Conservation (phyloP, 2,113 vertebrate genomes). For the Engraulis encrasicolus region DNA sequence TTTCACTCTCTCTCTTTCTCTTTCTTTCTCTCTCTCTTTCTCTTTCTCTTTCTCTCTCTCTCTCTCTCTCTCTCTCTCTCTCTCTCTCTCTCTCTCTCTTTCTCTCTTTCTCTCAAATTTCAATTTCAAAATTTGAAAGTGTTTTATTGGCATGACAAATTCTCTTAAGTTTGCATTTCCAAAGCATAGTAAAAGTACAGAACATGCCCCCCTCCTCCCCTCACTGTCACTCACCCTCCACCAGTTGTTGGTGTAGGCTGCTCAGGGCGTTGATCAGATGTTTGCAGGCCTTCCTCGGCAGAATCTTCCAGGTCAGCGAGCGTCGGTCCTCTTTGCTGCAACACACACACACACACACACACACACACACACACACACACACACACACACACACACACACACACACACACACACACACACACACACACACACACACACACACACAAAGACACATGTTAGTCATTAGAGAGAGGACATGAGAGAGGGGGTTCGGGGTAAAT, state of each 20-base stretch:
- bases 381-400: not conserved
- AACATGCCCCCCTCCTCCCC: too few relatives aligned
- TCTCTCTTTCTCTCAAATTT: slow-evolving; percentile 92
- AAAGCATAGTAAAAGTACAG: too few relatives aligned
- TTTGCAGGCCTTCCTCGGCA: slow-evolving; percentile 97
- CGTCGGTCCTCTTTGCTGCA: slow-evolving; percentile 93
- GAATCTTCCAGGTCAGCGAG: slow-evolving; percentile 90
- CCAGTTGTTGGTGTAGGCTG: slow-evolving; percentile 89
- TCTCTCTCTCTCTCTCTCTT: slow-evolving; percentile 79
- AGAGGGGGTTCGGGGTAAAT: slow-evolving; percentile 39
- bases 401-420: slow-evolving; percentile 43
- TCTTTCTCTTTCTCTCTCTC: slow-evolving; percentile 21
- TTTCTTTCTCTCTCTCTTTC: too few relatives aligned
- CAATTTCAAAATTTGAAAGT: too few relatives aligned
- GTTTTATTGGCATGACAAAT: too few relatives aligned
- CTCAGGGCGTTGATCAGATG: slow-evolving; percentile 91
- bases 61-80: slow-evolving; percentile 70
- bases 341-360: slow-evolving; percentile 50
- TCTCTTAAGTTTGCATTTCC: too few relatives aligned
- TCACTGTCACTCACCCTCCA: slow-evolving; percentile 88
- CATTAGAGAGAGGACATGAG: slow-evolving; percentile 54
- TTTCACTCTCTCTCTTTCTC: too few relatives aligned
- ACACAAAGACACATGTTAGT: slow-evolving; percentile 39
- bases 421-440: slow-evolving; percentile 31
- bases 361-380: slow-evolving; percentile 35